Conservation (phyloP, 2,888 invertebrate genomes). For the Limnephilus rhombicus region DNA sequence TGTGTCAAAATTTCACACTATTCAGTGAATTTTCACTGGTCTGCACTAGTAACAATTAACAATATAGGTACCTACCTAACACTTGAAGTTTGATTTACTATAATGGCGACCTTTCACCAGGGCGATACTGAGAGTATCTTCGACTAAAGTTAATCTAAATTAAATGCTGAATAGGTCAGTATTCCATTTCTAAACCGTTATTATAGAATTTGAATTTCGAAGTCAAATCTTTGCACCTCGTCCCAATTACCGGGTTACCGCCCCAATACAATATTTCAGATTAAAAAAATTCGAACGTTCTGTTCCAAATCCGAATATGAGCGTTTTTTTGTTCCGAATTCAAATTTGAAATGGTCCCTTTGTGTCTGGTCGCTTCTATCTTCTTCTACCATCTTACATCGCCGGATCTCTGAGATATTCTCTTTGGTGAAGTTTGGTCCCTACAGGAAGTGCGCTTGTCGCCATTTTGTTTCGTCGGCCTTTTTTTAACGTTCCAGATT, state of each 20-base stretch:
- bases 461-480: slow-evolving; percentile 59
- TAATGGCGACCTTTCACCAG: too few relatives aligned
- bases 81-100: too few relatives aligned
- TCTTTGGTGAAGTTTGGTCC: slow-evolving; percentile 39
- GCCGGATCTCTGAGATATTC: slow-evolving; percentile 41
- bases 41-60: too few relatives aligned
- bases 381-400: slow-evolving; percentile 9
- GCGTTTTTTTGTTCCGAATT: slow-evolving; percentile 59
- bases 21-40: too few relatives aligned
- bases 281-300: slow-evolving; percentile 38
- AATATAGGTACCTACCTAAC: too few relatives aligned
- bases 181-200: background rate
- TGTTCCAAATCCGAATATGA: slow-evolving; percentile 28
- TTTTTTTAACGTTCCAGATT: slow-evolving; percentile 60
- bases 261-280: background rate
- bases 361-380: slow-evolving; percentile 40
- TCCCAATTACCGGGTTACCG: background rate
- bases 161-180: background rate
- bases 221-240: background rate
- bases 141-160: background rate
- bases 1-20: too few relatives aligned
- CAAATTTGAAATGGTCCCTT: slow-evolving; percentile 62
- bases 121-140: too few relatives aligned
- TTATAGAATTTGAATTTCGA: background rate
- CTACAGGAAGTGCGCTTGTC: slow-evolving; percentile 58